Conservation (phyloP, 2,888 invertebrate genomes). For the Alsophila aescularia region DNA sequence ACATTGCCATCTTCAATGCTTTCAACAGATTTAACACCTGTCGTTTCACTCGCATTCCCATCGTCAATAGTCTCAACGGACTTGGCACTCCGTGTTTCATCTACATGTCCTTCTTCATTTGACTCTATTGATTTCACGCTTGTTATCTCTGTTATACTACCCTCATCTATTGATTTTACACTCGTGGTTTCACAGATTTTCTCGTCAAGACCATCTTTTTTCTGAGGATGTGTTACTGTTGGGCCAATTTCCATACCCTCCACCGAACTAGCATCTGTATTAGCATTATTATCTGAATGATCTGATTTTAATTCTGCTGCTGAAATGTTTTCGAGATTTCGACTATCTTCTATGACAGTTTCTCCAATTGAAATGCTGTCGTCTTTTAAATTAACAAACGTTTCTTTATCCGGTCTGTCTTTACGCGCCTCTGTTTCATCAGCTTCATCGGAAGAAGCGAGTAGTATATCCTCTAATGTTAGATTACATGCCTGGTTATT, state of each 20-base stretch:
- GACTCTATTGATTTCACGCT: slow-evolving; percentile 7
- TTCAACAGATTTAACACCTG: neutral
- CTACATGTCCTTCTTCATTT: neutral
- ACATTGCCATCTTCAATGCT: neutral
- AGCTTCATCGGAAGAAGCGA: slow-evolving; percentile 43
- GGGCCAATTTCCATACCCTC: slow-evolving; percentile 18
- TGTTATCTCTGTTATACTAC: slow-evolving; percentile 3
- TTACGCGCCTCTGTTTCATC: neutral
- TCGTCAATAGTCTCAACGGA: neutral
- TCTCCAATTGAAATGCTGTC: slow-evolving; percentile 54
- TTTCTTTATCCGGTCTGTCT: slow-evolving; percentile 2
- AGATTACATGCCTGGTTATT: slow-evolving; percentile 52
- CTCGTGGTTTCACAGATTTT: slow-evolving; percentile 2
- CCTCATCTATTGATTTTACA: slow-evolving; percentile 5
- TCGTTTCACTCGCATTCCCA: neutral
- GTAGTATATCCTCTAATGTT: slow-evolving; percentile 57
- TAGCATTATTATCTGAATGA: slow-evolving; percentile 8
- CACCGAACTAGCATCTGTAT: slow-evolving; percentile 25
- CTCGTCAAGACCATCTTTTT: neutral
- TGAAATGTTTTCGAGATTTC: slow-evolving; percentile 19
- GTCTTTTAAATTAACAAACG: slow-evolving; percentile 53
- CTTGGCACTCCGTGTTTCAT: neutral
- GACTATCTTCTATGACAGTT: slow-evolving; percentile 41
- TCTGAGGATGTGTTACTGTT: slow-evolving; percentile 3
- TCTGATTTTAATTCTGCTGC: slow-evolving; percentile 4